These are phyloP conservation scores for Leptopilina drosophilae DNA, from an alignment of 2,888 invertebrate genomes.

Conservation along the genomic window DNA sequence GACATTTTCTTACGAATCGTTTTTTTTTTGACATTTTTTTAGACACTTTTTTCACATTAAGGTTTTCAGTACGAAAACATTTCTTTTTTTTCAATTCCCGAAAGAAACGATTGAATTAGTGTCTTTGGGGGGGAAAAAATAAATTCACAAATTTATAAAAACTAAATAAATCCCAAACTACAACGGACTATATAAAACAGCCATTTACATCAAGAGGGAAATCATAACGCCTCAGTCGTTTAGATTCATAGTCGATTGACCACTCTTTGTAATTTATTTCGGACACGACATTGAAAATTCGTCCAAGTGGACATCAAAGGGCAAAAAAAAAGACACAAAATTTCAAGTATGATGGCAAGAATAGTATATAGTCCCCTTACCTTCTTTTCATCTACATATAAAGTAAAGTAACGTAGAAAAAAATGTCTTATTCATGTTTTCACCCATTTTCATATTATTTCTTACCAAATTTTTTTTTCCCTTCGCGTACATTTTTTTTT, in stretches of 20 bases:
- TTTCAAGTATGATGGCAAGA: neutral
- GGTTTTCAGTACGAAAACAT: too few relatives aligned
- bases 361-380: neutral
- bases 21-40: too few relatives aligned
- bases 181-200: slow-evolving; percentile 7
- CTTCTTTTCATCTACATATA: neutral
- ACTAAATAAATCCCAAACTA: neutral
- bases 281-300: slow-evolving; percentile 36
- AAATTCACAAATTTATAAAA: neutral
- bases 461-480: neutral
- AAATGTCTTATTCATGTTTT: slow-evolving; percentile 27
- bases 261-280: slow-evolving; percentile 28
- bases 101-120: too few relatives aligned
- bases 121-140: neutral
- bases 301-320: slow-evolving; percentile 7
- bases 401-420: neutral
- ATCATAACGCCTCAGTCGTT: slow-evolving; percentile 16
- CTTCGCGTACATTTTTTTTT: neutral
- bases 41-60: too few relatives aligned
- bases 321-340: neutral
- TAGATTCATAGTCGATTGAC: slow-evolving; percentile 22
- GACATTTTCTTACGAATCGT: too few relatives aligned
- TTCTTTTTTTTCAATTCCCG: too few relatives aligned
- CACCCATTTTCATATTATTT: slow-evolving; percentile 17
- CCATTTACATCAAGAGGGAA: neutral